These are phyloP conservation scores for Pseudocheirus occidentalis DNA, from an alignment of 2,797 vertebrate species.

Conservation along the genomic window DNA sequence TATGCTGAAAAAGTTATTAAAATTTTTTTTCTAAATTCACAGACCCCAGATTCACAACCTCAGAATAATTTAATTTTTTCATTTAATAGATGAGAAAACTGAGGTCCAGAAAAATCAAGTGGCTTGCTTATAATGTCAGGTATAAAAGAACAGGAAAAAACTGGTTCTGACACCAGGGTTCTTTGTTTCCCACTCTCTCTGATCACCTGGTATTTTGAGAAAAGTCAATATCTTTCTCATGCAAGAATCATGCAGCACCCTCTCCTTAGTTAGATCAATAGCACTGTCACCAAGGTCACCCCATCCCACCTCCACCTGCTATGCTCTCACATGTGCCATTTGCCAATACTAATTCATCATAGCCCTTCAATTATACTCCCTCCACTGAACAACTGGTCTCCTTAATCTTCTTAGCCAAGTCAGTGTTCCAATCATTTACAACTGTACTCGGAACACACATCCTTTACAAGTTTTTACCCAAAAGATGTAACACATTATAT, in stretches of 20 bases:
- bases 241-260: neutral
- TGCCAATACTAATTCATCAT: neutral
- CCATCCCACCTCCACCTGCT: neutral
- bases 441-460: neutral
- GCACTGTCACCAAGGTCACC: neutral
- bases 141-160: neutral
- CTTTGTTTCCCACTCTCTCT: neutral
- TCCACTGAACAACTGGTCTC: neutral
- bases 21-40: neutral
- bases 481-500: neutral
- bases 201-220: neutral
- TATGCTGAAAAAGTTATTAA: neutral
- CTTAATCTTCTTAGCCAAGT: neutral
- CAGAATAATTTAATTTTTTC: neutral
- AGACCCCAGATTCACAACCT: neutral
- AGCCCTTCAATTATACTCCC: neutral
- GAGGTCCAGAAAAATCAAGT: neutral
- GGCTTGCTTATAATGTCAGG: neutral
- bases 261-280: neutral
- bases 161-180: neutral
- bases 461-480: neutral
- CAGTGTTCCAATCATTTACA: neutral
- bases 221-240: neutral
- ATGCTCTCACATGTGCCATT: neutral
- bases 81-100: neutral